Conservation (phyloP, 2,888 invertebrate genomes). For the Drosophila paranaensis region DNA sequence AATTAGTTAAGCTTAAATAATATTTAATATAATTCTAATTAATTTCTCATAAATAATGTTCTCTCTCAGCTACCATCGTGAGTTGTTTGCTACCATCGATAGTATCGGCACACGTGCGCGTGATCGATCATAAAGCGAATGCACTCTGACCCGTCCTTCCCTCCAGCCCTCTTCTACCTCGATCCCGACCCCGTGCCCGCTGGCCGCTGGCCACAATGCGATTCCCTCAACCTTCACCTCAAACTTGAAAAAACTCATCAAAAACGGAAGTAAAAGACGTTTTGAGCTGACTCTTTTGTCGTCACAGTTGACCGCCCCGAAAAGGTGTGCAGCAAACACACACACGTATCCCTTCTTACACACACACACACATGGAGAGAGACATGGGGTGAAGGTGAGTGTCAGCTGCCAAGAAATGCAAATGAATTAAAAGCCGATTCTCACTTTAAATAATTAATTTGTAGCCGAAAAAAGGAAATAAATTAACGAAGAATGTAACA, state of each 20-base stretch:
- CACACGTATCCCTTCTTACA: constrained; percentile 6
- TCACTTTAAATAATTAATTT: constrained; percentile 6
- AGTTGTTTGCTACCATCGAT: not conserved
- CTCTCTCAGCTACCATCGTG: too few species aligned
- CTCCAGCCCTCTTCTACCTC: not conserved
- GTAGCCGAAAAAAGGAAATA: not conserved
- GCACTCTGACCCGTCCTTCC: constrained; percentile 13
- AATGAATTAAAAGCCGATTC: constrained; percentile 31
- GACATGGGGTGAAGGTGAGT: constrained; percentile 11
- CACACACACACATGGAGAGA: not conserved
- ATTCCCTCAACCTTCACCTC: constrained; percentile 67
- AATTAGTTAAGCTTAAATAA: too few species aligned
- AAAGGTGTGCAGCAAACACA: constrained; percentile 51
- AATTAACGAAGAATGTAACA: not conserved
- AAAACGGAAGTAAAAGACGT: constrained; percentile 70
- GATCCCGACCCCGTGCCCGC: not conserved
- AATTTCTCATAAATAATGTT: too few species aligned
- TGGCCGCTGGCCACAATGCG: constrained; percentile 15
- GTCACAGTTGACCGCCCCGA: constrained; percentile 75
- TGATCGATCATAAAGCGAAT: constrained; percentile 35
- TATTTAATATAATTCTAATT: too few species aligned
- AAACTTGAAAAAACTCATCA: constrained; percentile 57
- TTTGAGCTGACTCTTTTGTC: constrained; percentile 41
- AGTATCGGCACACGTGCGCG: constrained; percentile 10
- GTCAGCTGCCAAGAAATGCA: constrained; percentile 60